Evolutionary conservation across 1,140 invertebrate species (phyloP).

Genomic region (Choristoneura fumiferana): DNA sequence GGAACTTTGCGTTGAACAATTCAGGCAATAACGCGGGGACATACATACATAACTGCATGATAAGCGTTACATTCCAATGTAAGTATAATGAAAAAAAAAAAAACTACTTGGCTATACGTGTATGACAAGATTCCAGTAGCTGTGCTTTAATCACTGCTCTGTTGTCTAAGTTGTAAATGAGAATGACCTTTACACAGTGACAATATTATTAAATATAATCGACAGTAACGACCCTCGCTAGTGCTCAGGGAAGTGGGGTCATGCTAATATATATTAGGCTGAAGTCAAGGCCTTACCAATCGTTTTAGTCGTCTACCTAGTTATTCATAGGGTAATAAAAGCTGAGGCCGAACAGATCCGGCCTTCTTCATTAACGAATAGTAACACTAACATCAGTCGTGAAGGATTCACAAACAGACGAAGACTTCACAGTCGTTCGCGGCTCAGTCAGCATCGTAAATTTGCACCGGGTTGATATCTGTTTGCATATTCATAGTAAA

Average conservation of each 20-base stretch:
- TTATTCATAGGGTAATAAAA: conserved; percentile 66
- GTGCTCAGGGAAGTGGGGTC: conserved; percentile 67
- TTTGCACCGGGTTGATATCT: conserved; percentile 26
- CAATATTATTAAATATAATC: conserved; percentile 42
- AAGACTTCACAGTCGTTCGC: background rate
- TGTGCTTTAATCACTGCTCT: background rate
- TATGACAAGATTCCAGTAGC: background rate
- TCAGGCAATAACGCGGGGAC: background rate
- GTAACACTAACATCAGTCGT: background rate
- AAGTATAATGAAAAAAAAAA: background rate
- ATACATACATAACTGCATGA: background rate
- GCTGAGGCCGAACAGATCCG: conserved; percentile 47
- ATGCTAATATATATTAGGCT: conserved; percentile 66
- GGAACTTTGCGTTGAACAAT: conserved; percentile 9
- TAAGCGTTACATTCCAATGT: background rate
- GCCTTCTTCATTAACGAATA: conserved; percentile 33
- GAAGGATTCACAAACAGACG: background rate
- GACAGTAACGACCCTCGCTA: conserved; percentile 52
- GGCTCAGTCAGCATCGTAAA: background rate
- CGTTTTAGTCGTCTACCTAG: conserved; percentile 57
- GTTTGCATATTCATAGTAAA: conserved; percentile 63
- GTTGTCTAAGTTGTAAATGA: conserved; percentile 21
- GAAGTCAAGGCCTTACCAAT: conserved; percentile 71
- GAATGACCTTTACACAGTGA: conserved; percentile 30
- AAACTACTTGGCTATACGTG: background rate